These are phyloP conservation scores for Formica aserva DNA, from an alignment of 2,888 invertebrate species.

Conservation along the genomic window DNA sequence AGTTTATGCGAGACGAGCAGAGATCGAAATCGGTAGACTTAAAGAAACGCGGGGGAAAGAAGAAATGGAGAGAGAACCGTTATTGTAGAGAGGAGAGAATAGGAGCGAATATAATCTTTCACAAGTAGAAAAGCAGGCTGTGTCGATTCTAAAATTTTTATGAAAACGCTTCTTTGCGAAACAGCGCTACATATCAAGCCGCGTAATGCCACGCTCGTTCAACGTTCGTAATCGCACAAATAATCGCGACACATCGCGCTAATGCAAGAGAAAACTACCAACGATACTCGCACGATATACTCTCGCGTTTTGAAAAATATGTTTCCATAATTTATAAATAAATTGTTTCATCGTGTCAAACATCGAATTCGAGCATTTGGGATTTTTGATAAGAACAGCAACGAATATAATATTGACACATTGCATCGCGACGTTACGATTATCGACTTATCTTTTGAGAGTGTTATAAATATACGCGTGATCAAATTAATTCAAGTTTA, in stretches of 20 bases:
- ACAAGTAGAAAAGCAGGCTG: constrained; percentile 36
- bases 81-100: not conserved
- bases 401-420: constrained; percentile 4
- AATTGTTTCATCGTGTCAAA: not conserved
- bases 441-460: not conserved
- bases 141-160: constrained; percentile 46
- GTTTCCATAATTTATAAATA: constrained; percentile 5
- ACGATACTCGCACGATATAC: not conserved
- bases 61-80: not conserved
- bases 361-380: constrained; percentile 19
- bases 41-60: not conserved
- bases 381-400: not conserved
- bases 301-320: not conserved
- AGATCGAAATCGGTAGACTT: not conserved
- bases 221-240: constrained; percentile 7
- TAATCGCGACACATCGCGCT: constrained; percentile 21
- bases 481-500: constrained; percentile 11
- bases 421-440: not conserved
- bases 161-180: constrained; percentile 44
- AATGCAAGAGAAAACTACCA: constrained; percentile 25
- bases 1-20: constrained; percentile 2
- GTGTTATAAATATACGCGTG: not conserved
- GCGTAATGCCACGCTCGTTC: constrained; percentile 35
- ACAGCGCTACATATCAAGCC: constrained; percentile 48
- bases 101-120: constrained; percentile 34